Conservation (phyloP, 2,113 vertebrate species). For the Ailuropoda melanoleuca region DNA sequence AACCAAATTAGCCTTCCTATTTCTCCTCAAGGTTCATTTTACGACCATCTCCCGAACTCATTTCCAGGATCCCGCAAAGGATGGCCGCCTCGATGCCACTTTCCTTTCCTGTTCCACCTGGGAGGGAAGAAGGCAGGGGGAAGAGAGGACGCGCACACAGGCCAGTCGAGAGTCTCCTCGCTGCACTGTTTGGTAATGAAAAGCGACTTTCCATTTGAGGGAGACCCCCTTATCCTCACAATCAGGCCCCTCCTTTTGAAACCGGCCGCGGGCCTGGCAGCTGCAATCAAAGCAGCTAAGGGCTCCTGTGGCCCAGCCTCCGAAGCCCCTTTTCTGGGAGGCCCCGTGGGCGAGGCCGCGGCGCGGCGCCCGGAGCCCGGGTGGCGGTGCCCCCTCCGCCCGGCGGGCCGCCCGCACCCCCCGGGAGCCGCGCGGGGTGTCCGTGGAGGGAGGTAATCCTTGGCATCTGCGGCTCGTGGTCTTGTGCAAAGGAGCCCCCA, state of each 20-base stretch:
- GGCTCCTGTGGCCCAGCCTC: fast-evolving
- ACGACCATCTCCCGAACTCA: neutral
- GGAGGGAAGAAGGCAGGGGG: neutral
- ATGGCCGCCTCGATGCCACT: neutral
- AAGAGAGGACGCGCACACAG: neutral
- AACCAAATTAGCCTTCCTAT: slow-evolving; percentile 28
- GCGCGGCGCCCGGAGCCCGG: neutral
- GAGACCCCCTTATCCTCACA: neutral
- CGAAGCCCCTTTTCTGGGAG: fast-evolving
- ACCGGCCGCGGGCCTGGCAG: neutral
- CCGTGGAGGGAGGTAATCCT: fast-evolving
- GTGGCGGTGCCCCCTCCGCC: neutral
- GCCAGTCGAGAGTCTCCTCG: neutral
- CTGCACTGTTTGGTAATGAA: neutral
- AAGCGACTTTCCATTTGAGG: neutral
- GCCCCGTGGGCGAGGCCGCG: neutral
- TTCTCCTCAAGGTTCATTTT: slow-evolving; percentile 40
- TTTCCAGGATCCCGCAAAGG: neutral
- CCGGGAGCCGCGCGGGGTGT: neutral
- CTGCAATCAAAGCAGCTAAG: neutral
- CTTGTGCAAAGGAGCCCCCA: fast-evolving
- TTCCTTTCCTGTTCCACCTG: neutral
- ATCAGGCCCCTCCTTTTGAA: neutral
- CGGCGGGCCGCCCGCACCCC: fast-evolving
- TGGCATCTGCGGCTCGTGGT: fast-evolving